Base-by-base conservation (phyloP, 2,888 invertebrate genomes). In the Baccha elongata region DNA sequence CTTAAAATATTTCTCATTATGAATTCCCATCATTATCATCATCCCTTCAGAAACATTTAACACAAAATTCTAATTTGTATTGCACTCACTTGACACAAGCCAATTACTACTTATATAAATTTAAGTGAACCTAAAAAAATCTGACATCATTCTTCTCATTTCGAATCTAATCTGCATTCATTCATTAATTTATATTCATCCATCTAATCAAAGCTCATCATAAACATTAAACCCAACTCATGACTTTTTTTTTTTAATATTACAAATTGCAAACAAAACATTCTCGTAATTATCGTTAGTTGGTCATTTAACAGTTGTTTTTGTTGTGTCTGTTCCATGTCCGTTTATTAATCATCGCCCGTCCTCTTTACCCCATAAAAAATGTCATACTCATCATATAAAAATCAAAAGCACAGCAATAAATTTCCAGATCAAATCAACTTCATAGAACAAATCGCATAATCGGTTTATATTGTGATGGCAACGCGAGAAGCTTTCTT, bases 71-170 rank as follows among this genome's bases (percentile, higher is more conserved):
- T n/a, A 32, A 48, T 62, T 64, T 29, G 26, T 42, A 52, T 21
- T 75, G 64, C 35, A 81, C 42, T 62, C 72, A 17, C 17, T 11
- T 15, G 19, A 1, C 35, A 35, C 19, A 35, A n/a, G 7, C 40
- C 68, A 78, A 83, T 83, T 83, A 83, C n/a, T n/a, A n/a, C n/a
- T n/a, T n/a, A n/a, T n/a, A n/a, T n/a, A n/a, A n/a, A n/a, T n/a
- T n/a, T 32, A 32, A 83, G 21, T 50, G 23, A 48, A 67, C 72
- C 72, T 44, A 42, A 81, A 53, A 72, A 42, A 83, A 78, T 83
- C 83, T 83, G 83, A 83, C 83, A 83, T 83, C 78, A 83, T 83
- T 83, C 83, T 53, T 21, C 69, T 44, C 11, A 29, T 44, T 71
- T 50, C 4, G 60, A 65, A 62, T 26, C 71, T 72, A 83, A 83